Base-by-base conservation (phyloP, 2,113 vertebrate genomes). In the Otis tarda region DNA sequence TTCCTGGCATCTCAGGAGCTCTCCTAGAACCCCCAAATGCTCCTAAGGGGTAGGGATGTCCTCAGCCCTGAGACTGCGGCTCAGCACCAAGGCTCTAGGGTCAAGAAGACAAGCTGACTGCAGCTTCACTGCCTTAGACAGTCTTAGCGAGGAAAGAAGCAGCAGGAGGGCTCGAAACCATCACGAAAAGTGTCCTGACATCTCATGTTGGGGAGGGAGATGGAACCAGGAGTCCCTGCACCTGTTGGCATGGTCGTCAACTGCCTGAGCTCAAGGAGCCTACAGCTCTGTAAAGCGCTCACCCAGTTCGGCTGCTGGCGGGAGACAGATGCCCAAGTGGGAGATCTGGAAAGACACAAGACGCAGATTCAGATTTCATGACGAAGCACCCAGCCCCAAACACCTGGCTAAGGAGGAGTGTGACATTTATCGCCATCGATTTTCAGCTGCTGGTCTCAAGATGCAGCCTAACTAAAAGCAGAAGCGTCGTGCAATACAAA, bases 121-220 rank as follows among this genome's bases (percentile, higher is more conserved):
- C 1, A 56, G 25, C 20, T 60, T 69, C 65, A 43, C 18, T 0
- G 1, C 17, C 28, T 55, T 4, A 10, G 57, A 17, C 3, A 41
- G 57, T 35, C 45, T 4, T 6, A 14, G 39, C 35, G 37, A 74
- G 28, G 16, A 59, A 57, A 70, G 3, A 43, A 53, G 64, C 10
- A 79, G 25, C 41, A 75, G 76, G 37, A 80, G 30, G 41, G 52
- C 12, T 7, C 31, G 60, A 79, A 83, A 47, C 22, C 7, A 31
- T 21, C 27, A 33, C 0, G 6, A 69, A 27, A 27, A 19, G 6
- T 31, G 39, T 56, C 65, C 65, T 77, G 43, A 50, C 3, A 9
- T 4, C 35, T 61, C 25, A 74, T 25, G 2, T 19, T 52, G 61
- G 41, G n/a, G 37, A 68, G 19, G 16, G 14, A 74, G 50, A 19